Evolutionary conservation across 1,140 invertebrate species (phyloP), one percentile per base, ranked within the genome.

Genomic region (Lepidurus apus): DNA sequence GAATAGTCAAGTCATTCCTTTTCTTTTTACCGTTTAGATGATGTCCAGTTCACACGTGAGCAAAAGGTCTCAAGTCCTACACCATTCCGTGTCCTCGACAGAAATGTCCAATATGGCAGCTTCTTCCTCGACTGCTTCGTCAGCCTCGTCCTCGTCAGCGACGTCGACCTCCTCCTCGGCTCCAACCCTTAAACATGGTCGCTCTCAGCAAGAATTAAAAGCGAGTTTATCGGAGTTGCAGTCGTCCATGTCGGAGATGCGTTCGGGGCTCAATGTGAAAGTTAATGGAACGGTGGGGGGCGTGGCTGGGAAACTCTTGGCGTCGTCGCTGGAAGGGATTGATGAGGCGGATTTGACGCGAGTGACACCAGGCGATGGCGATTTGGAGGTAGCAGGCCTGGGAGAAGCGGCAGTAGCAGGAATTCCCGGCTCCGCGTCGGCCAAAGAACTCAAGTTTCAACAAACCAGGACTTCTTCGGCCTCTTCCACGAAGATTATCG

Each of bases 191-290:
- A 79, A 80, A 74, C 11, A 77, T 77, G 34, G 76, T 79, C 17
- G 80, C 79, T 13, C 65, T 78, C 43, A 81, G 81, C 80, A 83
- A 74, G 81, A 82, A 21, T 88, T 92, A 83, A 91, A 92, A 85
- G 90, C 90, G n/a, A 91, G 92, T 85, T 87, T 93, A 73, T 89
- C 88, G 79, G 91, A 93, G 81, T 87, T 93, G 73, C 91, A 93
- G 84, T 91, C 89, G 82, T 91, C 90, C 81, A 91, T 93, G 84
- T 91, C 91, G 42, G 91, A 93, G 87, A 92, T 93, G 88, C 92
- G 91, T 82, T 89, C 80, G 1, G 75, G 73, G 17, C 77, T 80
- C 77, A 77, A 74, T 73, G 76, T 74, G 76, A 80, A 76, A 21
- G 74, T 73, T 11, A 74, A 74, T 17, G 45, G 42, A 53, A 13